Percentiles rank a stretch among this genome's conserved stretches.
Conservation (phyloP, 2,113 vertebrate genomes). For the Hippocampus guttulatus region DNA sequence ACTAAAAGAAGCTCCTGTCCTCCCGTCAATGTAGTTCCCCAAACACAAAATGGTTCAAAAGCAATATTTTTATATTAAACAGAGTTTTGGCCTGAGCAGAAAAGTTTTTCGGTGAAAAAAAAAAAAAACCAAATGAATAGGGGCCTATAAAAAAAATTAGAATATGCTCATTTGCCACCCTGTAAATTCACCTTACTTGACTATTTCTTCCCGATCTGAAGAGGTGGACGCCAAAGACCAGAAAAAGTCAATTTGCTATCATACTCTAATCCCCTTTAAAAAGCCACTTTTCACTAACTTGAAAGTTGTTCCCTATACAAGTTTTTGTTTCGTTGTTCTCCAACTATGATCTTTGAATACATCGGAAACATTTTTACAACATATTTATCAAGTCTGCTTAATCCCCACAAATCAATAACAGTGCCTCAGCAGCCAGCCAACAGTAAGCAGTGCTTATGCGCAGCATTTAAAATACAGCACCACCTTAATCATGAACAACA, state of each 20-base stretch:
- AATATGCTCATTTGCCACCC: too few species aligned
- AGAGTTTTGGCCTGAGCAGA: too few species aligned
- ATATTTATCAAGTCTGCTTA: slow-evolving; percentile 14
- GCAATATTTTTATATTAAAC: too few species aligned
- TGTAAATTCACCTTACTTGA: too few species aligned
- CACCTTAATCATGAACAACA: slow-evolving; percentile 45
- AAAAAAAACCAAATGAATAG: too few species aligned
- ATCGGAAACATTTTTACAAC: background rate
- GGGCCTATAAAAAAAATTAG: too few species aligned
- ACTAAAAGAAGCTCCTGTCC: too few species aligned
- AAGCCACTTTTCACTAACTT: background rate
- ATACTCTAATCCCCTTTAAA: background rate
- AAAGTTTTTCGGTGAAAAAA: too few species aligned
- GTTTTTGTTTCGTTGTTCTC: background rate
- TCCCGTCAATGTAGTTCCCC: too few species aligned
- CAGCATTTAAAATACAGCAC: slow-evolving; percentile 48
- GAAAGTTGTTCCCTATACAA: background rate
- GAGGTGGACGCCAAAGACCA: background rate
- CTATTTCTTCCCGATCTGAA: too few species aligned
- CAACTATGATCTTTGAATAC: background rate
- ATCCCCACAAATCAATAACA: slow-evolving; percentile 40
- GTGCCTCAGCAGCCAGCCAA: slow-evolving; percentile 14
- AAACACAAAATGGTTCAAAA: too few species aligned
- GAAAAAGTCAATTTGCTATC: background rate
- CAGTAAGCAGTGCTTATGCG: slow-evolving; percentile 30